phyloP scores from a whole-genome alignment of 2,797 vertebrate species.

The Sitta carolinensis region DNA sequence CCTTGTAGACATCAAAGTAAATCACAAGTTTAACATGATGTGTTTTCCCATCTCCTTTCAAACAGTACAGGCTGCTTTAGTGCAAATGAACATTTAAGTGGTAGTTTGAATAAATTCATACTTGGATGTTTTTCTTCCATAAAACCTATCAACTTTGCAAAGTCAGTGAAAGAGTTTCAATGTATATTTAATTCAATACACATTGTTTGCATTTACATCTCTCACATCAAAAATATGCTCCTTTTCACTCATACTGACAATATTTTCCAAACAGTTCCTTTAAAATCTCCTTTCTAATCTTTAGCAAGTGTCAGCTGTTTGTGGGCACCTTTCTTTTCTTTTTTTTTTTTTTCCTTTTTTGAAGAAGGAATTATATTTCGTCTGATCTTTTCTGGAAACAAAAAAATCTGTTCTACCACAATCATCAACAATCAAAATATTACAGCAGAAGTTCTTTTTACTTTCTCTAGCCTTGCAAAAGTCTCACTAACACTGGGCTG shows the following conservation, averaged over 20 bases:
- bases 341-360: not conserved
- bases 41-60: not conserved
- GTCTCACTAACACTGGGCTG: not conserved
- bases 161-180: constrained; percentile 2
- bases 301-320: not conserved
- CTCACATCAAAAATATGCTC: not conserved
- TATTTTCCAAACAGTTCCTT: not conserved
- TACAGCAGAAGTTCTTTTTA: not conserved
- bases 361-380: not conserved
- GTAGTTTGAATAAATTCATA: not conserved
- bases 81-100: not conserved
- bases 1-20: not conserved
- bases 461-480: not conserved
- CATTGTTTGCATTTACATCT: not conserved
- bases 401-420: not conserved
- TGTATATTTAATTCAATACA: not conserved
- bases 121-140: not conserved
- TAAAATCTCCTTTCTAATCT: not conserved
- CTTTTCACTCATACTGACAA: not conserved
- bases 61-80: not conserved
- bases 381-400: not conserved
- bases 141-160: not conserved
- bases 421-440: not conserved
- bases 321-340: not conserved
- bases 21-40: not conserved